A percentile compares a stretch with the other conserved stretches of the same genome.
These are phyloP conservation scores for Etheostoma nigrum DNA, from an alignment of 2,797 vertebrate species.

Conservation along the genomic window DNA sequence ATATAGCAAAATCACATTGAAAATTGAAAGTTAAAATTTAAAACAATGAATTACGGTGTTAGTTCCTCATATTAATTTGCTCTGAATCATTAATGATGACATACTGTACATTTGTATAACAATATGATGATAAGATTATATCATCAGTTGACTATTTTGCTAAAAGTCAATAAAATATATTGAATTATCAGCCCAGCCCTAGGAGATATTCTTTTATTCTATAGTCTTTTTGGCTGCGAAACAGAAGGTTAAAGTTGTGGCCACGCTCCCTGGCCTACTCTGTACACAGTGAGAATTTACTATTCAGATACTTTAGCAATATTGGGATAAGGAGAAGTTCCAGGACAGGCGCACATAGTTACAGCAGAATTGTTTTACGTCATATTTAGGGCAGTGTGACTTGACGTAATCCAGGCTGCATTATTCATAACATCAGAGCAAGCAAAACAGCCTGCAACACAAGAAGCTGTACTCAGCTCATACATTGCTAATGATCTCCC, in stretches of 20 bases:
- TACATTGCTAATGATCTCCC: slow-evolving; percentile 79
- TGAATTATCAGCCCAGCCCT: background rate
- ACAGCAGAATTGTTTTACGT: slow-evolving; percentile 46
- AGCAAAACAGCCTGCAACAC: slow-evolving; percentile 68
- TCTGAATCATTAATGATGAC: background rate
- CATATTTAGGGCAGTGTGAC: slow-evolving; percentile 78
- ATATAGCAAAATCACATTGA: background rate
- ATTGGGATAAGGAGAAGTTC: slow-evolving; percentile 25
- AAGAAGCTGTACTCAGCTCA: slow-evolving; percentile 71
- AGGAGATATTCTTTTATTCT: background rate
- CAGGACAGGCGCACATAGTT: slow-evolving; percentile 41
- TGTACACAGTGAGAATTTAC: background rate
- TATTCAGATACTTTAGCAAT: slow-evolving; percentile 30
- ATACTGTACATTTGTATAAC: background rate
- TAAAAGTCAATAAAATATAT: background rate
- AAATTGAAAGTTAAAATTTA: background rate
- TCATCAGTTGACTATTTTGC: background rate
- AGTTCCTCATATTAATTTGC: background rate
- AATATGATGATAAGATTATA: background rate
- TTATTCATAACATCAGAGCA: slow-evolving; percentile 80
- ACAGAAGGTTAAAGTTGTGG: background rate
- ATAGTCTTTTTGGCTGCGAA: background rate
- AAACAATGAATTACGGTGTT: background rate
- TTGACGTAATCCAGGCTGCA: slow-evolving; percentile 81
- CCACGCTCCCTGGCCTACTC: background rate